Conservation (phyloP, 2,113 vertebrate genomes). For the Centropus unirufus region DNA sequence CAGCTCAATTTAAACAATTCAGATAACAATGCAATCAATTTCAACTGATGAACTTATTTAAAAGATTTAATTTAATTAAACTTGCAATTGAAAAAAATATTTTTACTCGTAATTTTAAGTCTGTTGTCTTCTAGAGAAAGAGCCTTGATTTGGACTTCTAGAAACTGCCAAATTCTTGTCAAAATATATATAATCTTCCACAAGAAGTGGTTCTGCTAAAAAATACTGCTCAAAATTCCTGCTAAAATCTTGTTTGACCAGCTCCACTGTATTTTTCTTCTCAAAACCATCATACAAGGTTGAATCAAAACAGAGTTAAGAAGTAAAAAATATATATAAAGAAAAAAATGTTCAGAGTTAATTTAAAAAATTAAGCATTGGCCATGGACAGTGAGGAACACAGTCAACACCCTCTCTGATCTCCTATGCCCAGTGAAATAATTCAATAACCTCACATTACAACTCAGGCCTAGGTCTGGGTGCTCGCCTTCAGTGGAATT, state of each 20-base stretch:
- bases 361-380: not conserved
- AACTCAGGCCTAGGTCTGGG: fast-evolving
- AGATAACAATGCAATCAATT: not conserved
- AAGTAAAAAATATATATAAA: not conserved
- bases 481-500: not conserved
- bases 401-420: not conserved
- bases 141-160: not conserved
- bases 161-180: not conserved
- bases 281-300: not conserved
- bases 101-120: not conserved
- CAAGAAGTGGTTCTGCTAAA: not conserved
- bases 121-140: not conserved
- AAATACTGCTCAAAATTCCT: not conserved
- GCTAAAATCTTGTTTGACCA: not conserved
- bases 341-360: not conserved
- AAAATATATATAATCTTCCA: not conserved
- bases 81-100: not conserved
- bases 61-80: not conserved
- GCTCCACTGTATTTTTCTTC: not conserved
- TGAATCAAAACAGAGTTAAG: not conserved
- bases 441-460: not conserved
- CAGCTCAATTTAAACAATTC: not conserved
- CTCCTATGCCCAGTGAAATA: not conserved
- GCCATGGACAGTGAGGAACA: not conserved
- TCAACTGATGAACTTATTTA: not conserved